Evolutionary conservation across 2,113 vertebrate species (phyloP).

Genomic region (Ctenomys sociabilis): DNA sequence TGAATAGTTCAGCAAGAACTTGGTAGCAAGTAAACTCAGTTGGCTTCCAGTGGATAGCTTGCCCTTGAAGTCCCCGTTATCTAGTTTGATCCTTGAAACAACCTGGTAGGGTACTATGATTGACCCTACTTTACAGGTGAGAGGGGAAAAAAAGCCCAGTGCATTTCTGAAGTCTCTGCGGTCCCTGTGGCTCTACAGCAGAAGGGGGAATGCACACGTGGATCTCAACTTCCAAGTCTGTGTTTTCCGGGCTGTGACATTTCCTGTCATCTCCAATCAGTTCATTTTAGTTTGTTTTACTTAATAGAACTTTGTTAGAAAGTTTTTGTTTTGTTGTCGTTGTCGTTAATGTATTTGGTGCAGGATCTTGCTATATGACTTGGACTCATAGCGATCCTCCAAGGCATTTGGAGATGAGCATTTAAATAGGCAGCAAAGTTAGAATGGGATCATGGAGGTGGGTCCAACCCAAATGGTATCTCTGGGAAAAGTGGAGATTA

Average conservation of each 20-base stretch:
- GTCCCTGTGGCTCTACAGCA: neutral
- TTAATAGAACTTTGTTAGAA: neutral
- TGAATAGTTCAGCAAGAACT: neutral
- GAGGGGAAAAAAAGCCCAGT: rapidly evolving
- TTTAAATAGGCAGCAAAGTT: neutral
- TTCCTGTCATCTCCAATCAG: rapidly evolving
- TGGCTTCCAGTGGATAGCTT: neutral
- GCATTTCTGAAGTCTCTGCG: neutral
- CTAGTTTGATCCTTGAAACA: neutral
- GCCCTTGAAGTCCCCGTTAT: neutral
- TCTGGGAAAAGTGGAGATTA: neutral
- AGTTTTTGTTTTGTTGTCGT: no score
- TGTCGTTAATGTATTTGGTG: no score
- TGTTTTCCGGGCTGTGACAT: neutral
- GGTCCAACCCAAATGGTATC: neutral
- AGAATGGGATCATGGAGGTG: neutral
- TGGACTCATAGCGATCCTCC: no score
- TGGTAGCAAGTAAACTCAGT: neutral
- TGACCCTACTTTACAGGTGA: neutral
- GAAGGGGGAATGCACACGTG: no score
- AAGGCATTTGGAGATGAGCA: neutral
- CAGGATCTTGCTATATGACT: no score
- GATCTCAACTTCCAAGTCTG: neutral
- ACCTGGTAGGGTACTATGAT: neutral
- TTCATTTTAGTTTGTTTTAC: neutral